A percentile compares a stretch with the other conserved stretches of the same genome.
These are phyloP conservation scores for Galaxea fascicularis DNA, from an alignment of 92 coral and sea anemone species.

Conservation along the genomic window DNA sequence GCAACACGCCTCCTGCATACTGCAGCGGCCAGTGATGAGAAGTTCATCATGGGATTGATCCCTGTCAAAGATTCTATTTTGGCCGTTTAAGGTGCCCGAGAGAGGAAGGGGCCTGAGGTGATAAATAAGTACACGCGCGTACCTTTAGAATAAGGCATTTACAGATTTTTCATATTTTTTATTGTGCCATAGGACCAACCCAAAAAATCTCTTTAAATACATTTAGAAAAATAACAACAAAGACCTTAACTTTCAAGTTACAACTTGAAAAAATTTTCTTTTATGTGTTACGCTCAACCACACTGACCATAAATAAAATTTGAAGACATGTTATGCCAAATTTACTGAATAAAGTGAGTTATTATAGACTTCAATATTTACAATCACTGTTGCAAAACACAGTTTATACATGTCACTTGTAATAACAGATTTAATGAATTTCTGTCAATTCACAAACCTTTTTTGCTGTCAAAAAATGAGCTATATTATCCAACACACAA, in stretches of 20 bases:
- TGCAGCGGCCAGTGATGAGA: too few relatives aligned
- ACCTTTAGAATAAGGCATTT: too few relatives aligned
- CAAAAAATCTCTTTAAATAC: slow-evolving; percentile 30
- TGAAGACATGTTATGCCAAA: background rate
- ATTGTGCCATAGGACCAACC: slow-evolving; percentile 11
- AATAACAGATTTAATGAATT: background rate
- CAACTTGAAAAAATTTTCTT: background rate
- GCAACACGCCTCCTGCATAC: too few relatives aligned
- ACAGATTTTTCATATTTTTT: background rate
- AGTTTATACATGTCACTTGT: background rate
- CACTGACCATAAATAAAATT: slow-evolving; percentile 17
- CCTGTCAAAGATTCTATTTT: too few relatives aligned
- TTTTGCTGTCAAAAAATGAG: background rate
- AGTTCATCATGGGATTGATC: too few relatives aligned
- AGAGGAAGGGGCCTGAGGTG: too few relatives aligned
- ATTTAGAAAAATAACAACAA: slow-evolving; percentile 21
- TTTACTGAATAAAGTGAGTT: background rate
- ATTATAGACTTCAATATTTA: background rate
- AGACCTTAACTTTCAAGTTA: background rate
- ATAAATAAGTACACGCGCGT: too few relatives aligned
- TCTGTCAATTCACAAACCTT: background rate
- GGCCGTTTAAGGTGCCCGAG: too few relatives aligned
- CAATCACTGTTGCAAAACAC: background rate
- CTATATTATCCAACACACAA: background rate
- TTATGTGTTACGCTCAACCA: background rate